Conservation (phyloP, 2,113 vertebrate genomes). For the Diglossa brunneiventris region DNA sequence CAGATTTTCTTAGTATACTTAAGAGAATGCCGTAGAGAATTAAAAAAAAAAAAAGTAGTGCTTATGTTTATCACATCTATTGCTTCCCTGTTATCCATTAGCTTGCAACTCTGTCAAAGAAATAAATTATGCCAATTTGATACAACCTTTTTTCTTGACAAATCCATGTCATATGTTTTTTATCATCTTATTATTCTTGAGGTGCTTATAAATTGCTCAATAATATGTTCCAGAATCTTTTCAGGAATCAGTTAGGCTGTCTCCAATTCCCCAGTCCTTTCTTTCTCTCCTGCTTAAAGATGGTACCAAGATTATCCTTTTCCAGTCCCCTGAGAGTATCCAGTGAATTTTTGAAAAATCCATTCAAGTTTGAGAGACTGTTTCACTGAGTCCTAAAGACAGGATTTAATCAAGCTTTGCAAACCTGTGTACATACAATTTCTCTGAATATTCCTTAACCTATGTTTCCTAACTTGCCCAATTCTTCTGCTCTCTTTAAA, state of each 20-base stretch:
- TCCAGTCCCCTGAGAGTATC: background rate
- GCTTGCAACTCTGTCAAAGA: conserved; percentile 29
- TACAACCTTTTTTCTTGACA: conserved; percentile 20
- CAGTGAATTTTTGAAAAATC: background rate
- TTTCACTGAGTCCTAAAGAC: background rate
- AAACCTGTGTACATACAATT: background rate
- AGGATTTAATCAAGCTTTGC: background rate
- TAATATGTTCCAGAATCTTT: conserved; percentile 61
- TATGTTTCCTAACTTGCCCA: background rate
- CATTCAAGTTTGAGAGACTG: background rate
- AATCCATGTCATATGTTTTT: conserved; percentile 51
- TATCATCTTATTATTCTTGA: conserved; percentile 47
- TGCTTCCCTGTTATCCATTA: conserved; percentile 52
- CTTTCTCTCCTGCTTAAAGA: conserved; percentile 43
- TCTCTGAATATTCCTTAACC: background rate
- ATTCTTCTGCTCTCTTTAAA: background rate
- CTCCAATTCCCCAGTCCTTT: background rate
- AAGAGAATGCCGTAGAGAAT: background rate
- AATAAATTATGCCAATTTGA: conserved; percentile 30
- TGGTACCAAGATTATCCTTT: background rate
- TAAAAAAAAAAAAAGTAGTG: background rate
- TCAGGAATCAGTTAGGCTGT: conserved; percentile 13
- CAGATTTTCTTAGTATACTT: background rate
- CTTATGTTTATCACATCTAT: conserved; percentile 23
- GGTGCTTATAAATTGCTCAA: conserved; percentile 42